A percentile compares a stretch with the other conserved stretches of the same genome.
phyloP scores from a whole-genome alignment of 2,888 invertebrate genomes.

The Chymomyza caudatula region DNA sequence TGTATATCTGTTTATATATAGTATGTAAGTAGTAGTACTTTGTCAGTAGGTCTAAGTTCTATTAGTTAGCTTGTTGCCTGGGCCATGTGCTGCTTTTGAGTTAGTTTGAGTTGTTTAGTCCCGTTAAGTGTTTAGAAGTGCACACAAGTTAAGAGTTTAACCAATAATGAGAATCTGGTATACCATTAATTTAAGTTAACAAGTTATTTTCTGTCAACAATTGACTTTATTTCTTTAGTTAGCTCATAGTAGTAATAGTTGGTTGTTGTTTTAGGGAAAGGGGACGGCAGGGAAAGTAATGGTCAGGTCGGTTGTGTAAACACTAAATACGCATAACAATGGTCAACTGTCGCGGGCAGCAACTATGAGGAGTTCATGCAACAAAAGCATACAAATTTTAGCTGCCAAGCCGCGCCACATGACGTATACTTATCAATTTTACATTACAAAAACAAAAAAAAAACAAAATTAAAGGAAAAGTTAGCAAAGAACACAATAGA shows the following conservation, averaged over 20 bases:
- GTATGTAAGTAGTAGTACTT: not conserved
- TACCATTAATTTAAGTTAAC: not conserved
- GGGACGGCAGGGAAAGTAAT: slow-evolving; percentile 38
- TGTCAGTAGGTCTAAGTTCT: slow-evolving; percentile 10
- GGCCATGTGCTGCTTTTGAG: slow-evolving; percentile 2
- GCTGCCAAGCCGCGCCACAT: too few species aligned
- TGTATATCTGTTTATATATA: slow-evolving; percentile 12
- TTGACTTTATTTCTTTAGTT: not conserved
- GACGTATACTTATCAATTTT: slow-evolving; percentile 44
- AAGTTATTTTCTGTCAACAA: too few species aligned
- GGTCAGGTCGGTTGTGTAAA: slow-evolving; percentile 27
- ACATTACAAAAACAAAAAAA: slow-evolving; percentile 42
- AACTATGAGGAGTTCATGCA: slow-evolving; percentile 57
- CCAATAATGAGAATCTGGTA: not conserved
- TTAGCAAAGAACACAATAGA: slow-evolving; percentile 60
- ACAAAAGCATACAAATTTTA: too few species aligned
- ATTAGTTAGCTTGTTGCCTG: slow-evolving; percentile 9
- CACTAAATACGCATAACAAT: slow-evolving; percentile 46
- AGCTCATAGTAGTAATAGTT: not conserved
- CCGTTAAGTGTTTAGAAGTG: not conserved
- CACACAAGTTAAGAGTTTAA: not conserved
- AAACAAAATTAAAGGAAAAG: slow-evolving; percentile 20
- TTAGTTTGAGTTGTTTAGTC: slow-evolving; percentile 6
- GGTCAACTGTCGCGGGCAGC: slow-evolving; percentile 15
- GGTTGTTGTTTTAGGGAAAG: not conserved